These are phyloP conservation scores for Turritopsis dohrnii DNA, from an alignment of 30 jellyfish, hydroid and myxozoan species.

Conservation along the genomic window DNA sequence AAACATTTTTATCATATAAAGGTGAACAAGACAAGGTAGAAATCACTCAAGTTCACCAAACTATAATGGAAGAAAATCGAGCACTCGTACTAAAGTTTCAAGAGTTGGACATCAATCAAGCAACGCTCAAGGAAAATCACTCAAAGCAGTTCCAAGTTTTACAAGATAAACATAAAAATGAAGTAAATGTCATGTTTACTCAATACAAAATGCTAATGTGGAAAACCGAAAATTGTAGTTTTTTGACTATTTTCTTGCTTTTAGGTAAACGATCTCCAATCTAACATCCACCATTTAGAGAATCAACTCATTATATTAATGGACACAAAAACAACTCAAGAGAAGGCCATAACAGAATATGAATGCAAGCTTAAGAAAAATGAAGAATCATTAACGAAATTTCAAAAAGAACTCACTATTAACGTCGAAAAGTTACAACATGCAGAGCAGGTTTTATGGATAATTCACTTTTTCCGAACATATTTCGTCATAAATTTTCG, in stretches of 20 bases:
- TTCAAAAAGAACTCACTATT: slow-evolving; percentile 1
- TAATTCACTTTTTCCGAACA: neutral
- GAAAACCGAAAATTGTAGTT: too few species aligned
- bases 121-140: slow-evolving; percentile 14
- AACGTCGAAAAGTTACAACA: slow-evolving; percentile 23
- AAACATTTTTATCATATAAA: neutral
- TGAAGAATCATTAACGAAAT: slow-evolving; percentile 18
- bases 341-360: slow-evolving; percentile 8
- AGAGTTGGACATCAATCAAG: slow-evolving; percentile 57
- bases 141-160: slow-evolving; percentile 8
- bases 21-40: slow-evolving; percentile 48
- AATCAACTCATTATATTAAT: slow-evolving; percentile 27
- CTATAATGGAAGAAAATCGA: slow-evolving; percentile 48
- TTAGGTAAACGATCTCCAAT: slow-evolving; percentile 19
- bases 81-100: slow-evolving; percentile 71
- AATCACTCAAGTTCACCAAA: slow-evolving; percentile 35
- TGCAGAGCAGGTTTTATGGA: slow-evolving; percentile 21
- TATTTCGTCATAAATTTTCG: too few species aligned
- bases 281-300: slow-evolving; percentile 29
- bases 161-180: neutral
- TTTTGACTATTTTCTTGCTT: neutral
- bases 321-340: slow-evolving; percentile 29
- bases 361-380: slow-evolving; percentile 4
- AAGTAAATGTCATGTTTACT: slow-evolving; percentile 5
- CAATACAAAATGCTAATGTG: too few species aligned